Evolutionary conservation across 2,797 vertebrate species (phyloP).

Genomic region (Poecilia velifera): DNA sequence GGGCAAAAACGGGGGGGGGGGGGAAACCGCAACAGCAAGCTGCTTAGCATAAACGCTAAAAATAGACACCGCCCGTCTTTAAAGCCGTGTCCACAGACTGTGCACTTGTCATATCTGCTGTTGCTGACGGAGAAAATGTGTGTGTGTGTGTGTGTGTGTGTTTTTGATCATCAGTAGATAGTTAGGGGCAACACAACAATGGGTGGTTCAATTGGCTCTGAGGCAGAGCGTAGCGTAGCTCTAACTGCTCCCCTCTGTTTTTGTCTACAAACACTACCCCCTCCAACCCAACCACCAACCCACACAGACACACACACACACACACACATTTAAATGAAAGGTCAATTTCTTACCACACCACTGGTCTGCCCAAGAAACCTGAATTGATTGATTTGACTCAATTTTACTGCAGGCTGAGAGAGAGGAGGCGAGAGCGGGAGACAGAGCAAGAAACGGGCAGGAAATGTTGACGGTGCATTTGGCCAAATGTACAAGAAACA

Average conservation of each 20-base stretch:
- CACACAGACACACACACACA: conserved; percentile 30
- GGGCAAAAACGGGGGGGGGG: conserved; percentile 60
- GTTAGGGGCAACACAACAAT: conserved; percentile 58
- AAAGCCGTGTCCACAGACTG: conserved; percentile 63
- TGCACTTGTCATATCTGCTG: conserved; percentile 64
- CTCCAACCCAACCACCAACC: conserved; percentile 1
- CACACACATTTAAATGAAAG: conserved; percentile 67
- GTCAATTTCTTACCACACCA: conserved; percentile 82
- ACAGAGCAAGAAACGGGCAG: conserved; percentile 9
- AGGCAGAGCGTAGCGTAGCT: conserved; percentile 66
- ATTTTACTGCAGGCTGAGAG: conserved; percentile 60
- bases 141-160: conserved; percentile 19
- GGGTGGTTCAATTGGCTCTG: conserved; percentile 62
- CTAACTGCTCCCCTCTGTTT: conserved; percentile 62
- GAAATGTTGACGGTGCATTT: conserved; percentile 15
- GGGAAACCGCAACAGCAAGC: conserved; percentile 41
- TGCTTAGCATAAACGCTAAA: conserved; percentile 74
- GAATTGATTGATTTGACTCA: conserved; percentile 83
- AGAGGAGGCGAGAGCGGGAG: conserved; percentile 11
- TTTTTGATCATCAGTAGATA: conserved; percentile 48
- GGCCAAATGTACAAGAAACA: not conserved
- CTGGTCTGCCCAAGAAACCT: conserved; percentile 78
- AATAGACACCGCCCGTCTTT: conserved; percentile 50
- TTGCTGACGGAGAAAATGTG: conserved; percentile 46
- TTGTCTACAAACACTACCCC: conserved; percentile 30